These are phyloP conservation scores for Malurus splendens DNA, from an alignment of 2,797 vertebrate species.

Conservation along the genomic window DNA sequence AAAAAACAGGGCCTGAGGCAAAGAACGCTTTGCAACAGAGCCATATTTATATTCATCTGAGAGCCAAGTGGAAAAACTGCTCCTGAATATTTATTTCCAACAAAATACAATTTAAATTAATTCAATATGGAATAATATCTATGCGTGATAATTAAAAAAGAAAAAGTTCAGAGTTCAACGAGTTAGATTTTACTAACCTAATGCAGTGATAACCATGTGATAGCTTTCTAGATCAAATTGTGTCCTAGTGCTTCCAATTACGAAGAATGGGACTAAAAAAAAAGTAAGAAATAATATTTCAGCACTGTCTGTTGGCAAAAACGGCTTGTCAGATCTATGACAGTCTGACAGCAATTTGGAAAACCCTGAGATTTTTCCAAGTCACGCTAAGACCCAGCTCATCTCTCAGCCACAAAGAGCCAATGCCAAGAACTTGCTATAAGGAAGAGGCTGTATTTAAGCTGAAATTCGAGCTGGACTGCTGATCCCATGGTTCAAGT, in stretches of 20 bases:
- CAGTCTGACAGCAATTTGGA: background rate
- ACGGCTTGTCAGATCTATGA: background rate
- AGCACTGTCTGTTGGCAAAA: background rate
- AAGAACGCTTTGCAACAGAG: background rate
- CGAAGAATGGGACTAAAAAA: background rate
- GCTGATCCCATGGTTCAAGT: fast-evolving
- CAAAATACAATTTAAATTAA: background rate
- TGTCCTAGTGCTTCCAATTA: background rate
- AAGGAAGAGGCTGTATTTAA: background rate
- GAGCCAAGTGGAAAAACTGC: background rate
- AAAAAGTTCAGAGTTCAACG: background rate
- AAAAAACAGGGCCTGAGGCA: background rate
- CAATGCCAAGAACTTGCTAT: background rate
- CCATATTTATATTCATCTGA: background rate
- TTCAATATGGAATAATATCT: background rate
- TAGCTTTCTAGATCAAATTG: background rate
- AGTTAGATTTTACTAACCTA: background rate
- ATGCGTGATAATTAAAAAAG: background rate
- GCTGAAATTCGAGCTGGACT: background rate
- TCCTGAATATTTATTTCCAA: background rate
- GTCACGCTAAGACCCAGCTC: background rate
- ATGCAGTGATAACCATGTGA: background rate
- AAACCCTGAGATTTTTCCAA: background rate
- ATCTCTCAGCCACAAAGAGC: background rate
- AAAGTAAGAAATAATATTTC: background rate